These are phyloP conservation scores for Fistularia tabacaria DNA, from an alignment of 2,797 vertebrate genomes.

Conservation along the genomic window DNA sequence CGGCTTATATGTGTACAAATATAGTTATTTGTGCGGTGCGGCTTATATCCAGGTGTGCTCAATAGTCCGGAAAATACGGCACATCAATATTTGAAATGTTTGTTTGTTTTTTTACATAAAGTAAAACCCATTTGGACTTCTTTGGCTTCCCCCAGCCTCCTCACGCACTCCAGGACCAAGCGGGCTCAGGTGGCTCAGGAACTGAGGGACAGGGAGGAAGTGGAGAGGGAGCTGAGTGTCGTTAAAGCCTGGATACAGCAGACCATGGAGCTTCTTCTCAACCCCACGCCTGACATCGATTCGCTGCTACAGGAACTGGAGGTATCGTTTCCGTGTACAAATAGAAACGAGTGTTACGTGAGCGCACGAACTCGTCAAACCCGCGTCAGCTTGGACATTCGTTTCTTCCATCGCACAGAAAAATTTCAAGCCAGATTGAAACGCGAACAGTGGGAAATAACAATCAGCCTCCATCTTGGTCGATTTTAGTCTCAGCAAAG, in stretches of 20 bases:
- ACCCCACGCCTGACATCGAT: conserved; percentile 85
- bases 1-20: too few relatives aligned
- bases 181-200: conserved; percentile 83
- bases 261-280: conserved; percentile 87
- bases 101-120: conserved; percentile 18
- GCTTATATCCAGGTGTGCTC: too few relatives aligned
- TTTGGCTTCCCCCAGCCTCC: conserved; percentile 72
- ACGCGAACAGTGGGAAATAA: too few relatives aligned
- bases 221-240: conserved; percentile 84
- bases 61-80: too few relatives aligned
- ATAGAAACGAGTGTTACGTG: too few relatives aligned
- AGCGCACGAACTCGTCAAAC: not conserved
- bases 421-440: too few relatives aligned
- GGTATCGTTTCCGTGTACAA: conserved; percentile 69
- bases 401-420: too few relatives aligned
- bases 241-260: conserved; percentile 94
- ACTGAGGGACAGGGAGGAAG: conserved; percentile 87
- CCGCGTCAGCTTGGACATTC: too few relatives aligned
- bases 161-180: conserved; percentile 84
- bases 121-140: too few relatives aligned
- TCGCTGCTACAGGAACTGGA: conserved; percentile 86
- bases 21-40: too few relatives aligned
- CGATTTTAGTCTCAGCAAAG: too few relatives aligned
- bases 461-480: too few relatives aligned
- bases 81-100: not conserved